Evolutionary conservation across 2,113 vertebrate genomes (phyloP).

Genomic region (Stigmatopora nigra): DNA sequence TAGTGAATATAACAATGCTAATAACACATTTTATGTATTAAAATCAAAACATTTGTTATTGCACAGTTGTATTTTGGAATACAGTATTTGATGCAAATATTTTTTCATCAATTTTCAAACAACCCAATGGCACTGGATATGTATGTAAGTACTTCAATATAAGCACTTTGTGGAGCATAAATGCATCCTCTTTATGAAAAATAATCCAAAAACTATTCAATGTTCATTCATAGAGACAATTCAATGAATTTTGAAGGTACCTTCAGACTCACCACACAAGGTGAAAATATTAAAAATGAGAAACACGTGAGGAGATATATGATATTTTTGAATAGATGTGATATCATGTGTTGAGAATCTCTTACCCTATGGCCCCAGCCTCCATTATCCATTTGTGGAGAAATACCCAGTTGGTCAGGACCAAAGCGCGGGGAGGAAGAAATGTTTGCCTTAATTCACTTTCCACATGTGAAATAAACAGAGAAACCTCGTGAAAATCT

Average conservation of each 20-base stretch:
- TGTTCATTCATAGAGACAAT: too few relatives aligned
- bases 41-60: too few relatives aligned
- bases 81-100: too few relatives aligned
- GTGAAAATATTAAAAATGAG: too few relatives aligned
- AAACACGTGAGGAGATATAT: too few relatives aligned
- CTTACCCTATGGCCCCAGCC: slow-evolving; percentile 98
- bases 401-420: slow-evolving; percentile 48
- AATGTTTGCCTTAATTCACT: slow-evolving; percentile 25
- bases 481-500: slow-evolving; percentile 11
- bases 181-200: neutral
- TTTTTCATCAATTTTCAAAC: too few relatives aligned
- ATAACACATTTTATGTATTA: too few relatives aligned
- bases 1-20: neutral
- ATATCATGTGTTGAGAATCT: slow-evolving; percentile 14
- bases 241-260: neutral
- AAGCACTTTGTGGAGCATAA: neutral
- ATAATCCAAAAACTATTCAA: neutral
- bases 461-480: slow-evolving; percentile 39
- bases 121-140: too few relatives aligned
- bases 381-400: slow-evolving; percentile 97
- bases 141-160: too few relatives aligned
- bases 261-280: neutral
- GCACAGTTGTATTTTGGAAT: too few relatives aligned
- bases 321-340: too few relatives aligned
- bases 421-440: slow-evolving; percentile 33